Conservation (phyloP, 1,140 invertebrate species). For the Zaprionus inermis region DNA sequence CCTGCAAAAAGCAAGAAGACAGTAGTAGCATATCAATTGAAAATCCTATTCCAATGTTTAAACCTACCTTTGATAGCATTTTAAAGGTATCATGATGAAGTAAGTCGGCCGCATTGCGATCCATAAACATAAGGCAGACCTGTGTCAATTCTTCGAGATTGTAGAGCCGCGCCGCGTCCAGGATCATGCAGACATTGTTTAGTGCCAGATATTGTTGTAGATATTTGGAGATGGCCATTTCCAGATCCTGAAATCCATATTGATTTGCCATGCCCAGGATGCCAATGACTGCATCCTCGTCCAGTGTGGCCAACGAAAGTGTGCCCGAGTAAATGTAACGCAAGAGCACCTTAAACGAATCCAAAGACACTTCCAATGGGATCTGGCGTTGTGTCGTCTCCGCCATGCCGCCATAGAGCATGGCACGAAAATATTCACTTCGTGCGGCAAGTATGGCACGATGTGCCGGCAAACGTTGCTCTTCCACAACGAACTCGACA, state of each 20-base stretch:
- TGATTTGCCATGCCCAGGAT: conserved; percentile 96
- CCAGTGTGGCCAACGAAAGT: conserved; percentile 92
- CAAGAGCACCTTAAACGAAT: conserved; percentile 95
- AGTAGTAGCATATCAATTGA: conserved; percentile 2
- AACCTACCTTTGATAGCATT: conserved; percentile 90
- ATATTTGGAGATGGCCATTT: conserved; percentile 96
- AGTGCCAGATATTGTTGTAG: conserved; percentile 93
- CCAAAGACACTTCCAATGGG: conserved; percentile 92
- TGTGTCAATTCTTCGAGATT: conserved; percentile 87
- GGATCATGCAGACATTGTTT: conserved; percentile 96
- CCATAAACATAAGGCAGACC: conserved; percentile 93
- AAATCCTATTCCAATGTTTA: conserved; percentile 19
- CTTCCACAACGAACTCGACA: conserved; percentile 94
- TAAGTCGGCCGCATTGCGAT: conserved; percentile 93
- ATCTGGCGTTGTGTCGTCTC: conserved; percentile 95
- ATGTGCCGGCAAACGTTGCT: conserved; percentile 93
- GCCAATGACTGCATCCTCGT: conserved; percentile 94
- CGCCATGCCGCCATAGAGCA: conserved; percentile 95
- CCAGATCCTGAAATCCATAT: conserved; percentile 97
- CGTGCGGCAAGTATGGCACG: conserved; percentile 93
- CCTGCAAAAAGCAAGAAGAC: conserved; percentile 61
- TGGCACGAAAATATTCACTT: conserved; percentile 96
- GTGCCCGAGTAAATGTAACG: conserved; percentile 97
- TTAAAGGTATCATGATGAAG: conserved; percentile 93
- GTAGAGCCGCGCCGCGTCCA: conserved; percentile 93